These are phyloP conservation scores for Campaea margaritaria DNA, from an alignment of 2,888 invertebrate species.

Conservation along the genomic window DNA sequence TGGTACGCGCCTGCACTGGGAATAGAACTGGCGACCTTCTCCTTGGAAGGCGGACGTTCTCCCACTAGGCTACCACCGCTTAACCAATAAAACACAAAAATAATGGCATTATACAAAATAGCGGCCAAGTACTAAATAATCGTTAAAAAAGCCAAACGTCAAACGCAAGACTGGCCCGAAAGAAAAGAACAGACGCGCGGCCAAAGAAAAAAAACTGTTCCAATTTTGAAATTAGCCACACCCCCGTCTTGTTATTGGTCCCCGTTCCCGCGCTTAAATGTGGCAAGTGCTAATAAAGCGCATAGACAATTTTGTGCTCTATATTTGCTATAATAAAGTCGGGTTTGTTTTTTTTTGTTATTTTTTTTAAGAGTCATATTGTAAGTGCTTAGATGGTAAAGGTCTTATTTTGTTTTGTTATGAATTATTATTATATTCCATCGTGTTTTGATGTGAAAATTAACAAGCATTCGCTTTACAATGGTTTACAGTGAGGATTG, in stretches of 20 bases:
- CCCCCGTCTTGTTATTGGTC: conserved; percentile 79
- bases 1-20: too few species aligned
- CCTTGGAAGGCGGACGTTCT: too few species aligned
- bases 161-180: conserved; percentile 57
- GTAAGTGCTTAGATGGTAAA: conserved; percentile 15
- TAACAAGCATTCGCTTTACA: conserved; percentile 45
- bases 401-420: conserved; percentile 43
- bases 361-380: background rate
- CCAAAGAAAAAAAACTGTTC: conserved; percentile 76
- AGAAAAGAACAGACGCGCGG: conserved; percentile 56
- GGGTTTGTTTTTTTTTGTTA: conserved; percentile 17
- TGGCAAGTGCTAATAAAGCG: conserved; percentile 36
- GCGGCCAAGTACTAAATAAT: conserved; percentile 24
- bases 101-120: conserved; percentile 19
- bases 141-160: conserved; percentile 42
- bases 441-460: conserved; percentile 52
- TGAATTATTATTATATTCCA: conserved; percentile 57
- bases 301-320: conserved; percentile 18
- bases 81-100: conserved; percentile 13
- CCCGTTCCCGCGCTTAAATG: conserved; percentile 47
- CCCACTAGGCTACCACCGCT: too few species aligned
- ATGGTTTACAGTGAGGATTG: conserved; percentile 19
- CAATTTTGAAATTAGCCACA: conserved; percentile 79
- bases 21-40: too few species aligned
- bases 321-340: conserved; percentile 4